A percentile compares a stretch with the other conserved stretches of the same genome.
Conservation (phyloP, 2,113 vertebrate species). For the Callaeas wilsoni region DNA sequence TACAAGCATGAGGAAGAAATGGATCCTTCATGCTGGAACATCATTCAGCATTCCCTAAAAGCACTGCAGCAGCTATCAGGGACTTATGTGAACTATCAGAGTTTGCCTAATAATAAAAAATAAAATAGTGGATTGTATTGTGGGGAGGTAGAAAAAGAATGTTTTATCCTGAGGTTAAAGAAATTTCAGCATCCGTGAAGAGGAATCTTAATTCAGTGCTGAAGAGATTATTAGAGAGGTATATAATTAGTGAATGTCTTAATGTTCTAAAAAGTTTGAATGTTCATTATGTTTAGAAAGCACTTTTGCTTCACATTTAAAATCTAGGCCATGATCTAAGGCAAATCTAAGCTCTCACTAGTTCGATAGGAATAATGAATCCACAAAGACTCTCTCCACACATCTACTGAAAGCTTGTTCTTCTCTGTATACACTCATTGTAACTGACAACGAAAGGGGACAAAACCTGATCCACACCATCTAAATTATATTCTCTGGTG, state of each 20-base stretch:
- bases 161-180: not conserved
- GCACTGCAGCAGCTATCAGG: not conserved
- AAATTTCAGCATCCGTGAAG: not conserved
- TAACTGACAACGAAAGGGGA: conserved; percentile 13
- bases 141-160: not conserved
- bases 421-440: not conserved
- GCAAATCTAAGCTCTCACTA: not conserved
- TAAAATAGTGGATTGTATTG: not conserved
- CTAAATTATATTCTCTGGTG: not conserved
- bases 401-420: not conserved
- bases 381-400: not conserved
- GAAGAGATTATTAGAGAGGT: not conserved
- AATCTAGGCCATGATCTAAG: not conserved
- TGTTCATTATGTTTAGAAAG: not conserved
- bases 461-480: conserved; percentile 1
- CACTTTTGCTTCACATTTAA: not conserved
- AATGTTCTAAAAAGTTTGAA: not conserved
- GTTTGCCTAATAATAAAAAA: not conserved
- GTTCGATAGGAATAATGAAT: not conserved
- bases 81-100: not conserved
- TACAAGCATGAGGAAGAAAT: accelerated
- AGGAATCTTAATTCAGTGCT: not conserved
- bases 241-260: not conserved
- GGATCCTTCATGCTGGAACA: not conserved
- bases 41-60: not conserved